These are phyloP conservation scores for Tipula confusa DNA, from an alignment of 2,888 invertebrate species.

Conservation along the genomic window DNA sequence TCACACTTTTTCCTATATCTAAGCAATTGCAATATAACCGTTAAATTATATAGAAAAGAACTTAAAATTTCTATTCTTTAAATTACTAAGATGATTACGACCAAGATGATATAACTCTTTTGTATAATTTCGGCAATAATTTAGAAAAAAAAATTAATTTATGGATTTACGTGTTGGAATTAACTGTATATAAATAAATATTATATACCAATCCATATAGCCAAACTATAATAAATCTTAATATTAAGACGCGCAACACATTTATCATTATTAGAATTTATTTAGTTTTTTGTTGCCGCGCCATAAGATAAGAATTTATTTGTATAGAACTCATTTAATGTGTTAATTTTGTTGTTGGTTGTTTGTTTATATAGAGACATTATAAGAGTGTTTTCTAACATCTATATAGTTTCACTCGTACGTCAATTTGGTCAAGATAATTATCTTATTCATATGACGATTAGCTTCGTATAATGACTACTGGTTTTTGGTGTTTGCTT, in stretches of 20 bases:
- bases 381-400: not conserved
- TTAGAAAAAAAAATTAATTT: not conserved
- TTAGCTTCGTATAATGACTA: not conserved
- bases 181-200: not conserved
- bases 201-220: not conserved
- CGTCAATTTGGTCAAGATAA: conserved; percentile 3
- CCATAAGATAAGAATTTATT: not conserved
- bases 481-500: not conserved
- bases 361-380: not conserved
- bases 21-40: not conserved
- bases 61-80: not conserved
- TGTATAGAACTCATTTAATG: not conserved
- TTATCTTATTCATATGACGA: not conserved
- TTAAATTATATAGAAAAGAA: not conserved
- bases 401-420: not conserved
- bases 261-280: conserved; percentile 13
- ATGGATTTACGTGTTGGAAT: not conserved
- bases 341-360: not conserved
- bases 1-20: not conserved
- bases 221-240: not conserved
- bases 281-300: not conserved
- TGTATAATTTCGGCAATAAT: not conserved
- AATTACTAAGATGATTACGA: not conserved
- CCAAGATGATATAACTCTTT: not conserved
- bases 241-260: not conserved